These are phyloP conservation scores for Tineola bisselliella DNA, from an alignment of 2,888 invertebrate genomes.

Conservation along the genomic window DNA sequence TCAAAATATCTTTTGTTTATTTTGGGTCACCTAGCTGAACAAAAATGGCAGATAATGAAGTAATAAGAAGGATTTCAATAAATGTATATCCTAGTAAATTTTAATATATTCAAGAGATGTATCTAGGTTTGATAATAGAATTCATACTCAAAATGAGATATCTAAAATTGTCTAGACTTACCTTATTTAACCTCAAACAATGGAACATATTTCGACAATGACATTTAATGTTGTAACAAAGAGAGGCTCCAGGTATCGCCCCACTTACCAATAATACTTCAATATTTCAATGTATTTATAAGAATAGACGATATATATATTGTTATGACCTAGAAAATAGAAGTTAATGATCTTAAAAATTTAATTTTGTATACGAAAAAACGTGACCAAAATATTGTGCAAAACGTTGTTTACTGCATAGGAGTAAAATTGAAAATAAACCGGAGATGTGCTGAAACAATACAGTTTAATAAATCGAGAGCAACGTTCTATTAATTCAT, in stretches of 20 bases:
- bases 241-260: slow-evolving; percentile 1
- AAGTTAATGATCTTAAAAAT: too few species aligned
- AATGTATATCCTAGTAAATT: too few species aligned
- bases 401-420: too few species aligned
- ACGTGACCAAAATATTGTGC: too few species aligned
- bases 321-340: too few species aligned
- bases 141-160: not conserved
- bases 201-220: slow-evolving; percentile 8
- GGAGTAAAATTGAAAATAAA: too few species aligned
- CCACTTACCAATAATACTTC: not conserved
- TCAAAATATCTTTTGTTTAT: not conserved
- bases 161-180: not conserved
- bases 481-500: not conserved
- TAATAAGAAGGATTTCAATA: too few species aligned
- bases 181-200: slow-evolving; percentile 8
- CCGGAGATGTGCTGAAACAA: too few species aligned
- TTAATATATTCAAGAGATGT: not conserved
- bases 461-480: not conserved
- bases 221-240: slow-evolving; percentile 6
- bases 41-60: too few species aligned
- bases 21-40: too few species aligned
- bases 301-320: too few species aligned
- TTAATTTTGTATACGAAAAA: too few species aligned
- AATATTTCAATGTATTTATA: not conserved
- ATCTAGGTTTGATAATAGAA: not conserved